A percentile compares a stretch with the other conserved stretches of the same genome.
Evolutionary conservation across 1,140 invertebrate species (phyloP).

Genomic region (Drosophila kanapiae): DNA sequence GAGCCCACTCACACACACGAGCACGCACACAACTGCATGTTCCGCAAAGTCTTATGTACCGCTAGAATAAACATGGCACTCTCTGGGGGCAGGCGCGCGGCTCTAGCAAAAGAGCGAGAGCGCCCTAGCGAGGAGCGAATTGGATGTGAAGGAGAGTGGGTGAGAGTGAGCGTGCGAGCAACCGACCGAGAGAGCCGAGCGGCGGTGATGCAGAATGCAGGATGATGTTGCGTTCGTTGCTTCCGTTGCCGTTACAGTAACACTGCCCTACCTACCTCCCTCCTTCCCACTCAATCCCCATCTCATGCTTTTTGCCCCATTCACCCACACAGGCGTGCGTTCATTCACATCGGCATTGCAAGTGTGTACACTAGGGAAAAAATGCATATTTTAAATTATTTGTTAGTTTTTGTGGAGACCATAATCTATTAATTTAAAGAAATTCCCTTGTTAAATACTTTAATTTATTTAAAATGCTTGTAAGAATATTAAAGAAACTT

Average conservation of each 20-base stretch:
- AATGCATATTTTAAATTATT: too few relatives aligned
- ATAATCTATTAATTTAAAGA: too few relatives aligned
- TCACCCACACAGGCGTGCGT: slow-evolving; percentile 24
- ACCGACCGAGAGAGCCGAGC: slow-evolving; percentile 16
- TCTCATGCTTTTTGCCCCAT: slow-evolving; percentile 1
- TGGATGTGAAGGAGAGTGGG: slow-evolving; percentile 13
- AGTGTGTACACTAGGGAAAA: slow-evolving; percentile 24
- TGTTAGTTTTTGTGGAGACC: too few relatives aligned
- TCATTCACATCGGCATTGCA: slow-evolving; percentile 44
- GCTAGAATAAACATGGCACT: slow-evolving; percentile 46
- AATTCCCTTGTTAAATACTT: too few relatives aligned
- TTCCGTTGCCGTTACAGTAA: slow-evolving; percentile 59
- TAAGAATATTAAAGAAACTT: background rate
- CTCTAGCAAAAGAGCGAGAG: slow-evolving; percentile 29
- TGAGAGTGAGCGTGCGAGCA: slow-evolving; percentile 22
- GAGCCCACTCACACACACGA: slow-evolving; percentile 32
- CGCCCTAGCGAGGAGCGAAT: background rate
- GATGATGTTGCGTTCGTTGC: slow-evolving; percentile 53
- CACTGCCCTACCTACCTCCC: background rate
- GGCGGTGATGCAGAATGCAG: slow-evolving; percentile 45
- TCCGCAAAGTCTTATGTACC: slow-evolving; percentile 59
- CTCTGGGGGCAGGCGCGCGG: slow-evolving; percentile 59
- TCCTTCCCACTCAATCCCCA: background rate
- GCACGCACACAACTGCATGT: slow-evolving; percentile 41
- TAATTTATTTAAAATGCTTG: too few relatives aligned